phyloP scores from a whole-genome alignment of 2,113 vertebrate genomes.

The Phocoena phocoena region DNA sequence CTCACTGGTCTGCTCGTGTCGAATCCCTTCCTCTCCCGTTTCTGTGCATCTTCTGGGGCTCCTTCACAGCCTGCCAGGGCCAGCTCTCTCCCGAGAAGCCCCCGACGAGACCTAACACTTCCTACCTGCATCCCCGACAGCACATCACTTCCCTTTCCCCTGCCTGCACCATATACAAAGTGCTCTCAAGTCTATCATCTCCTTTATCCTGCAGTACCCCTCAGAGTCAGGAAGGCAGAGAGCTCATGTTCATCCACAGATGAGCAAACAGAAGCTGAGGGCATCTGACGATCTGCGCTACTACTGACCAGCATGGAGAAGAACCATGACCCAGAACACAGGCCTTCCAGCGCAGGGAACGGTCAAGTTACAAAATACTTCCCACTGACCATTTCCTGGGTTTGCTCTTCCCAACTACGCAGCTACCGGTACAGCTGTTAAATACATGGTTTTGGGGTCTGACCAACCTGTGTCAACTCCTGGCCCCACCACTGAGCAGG shows the following conservation, averaged over 20 bases:
- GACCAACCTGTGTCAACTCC: background rate
- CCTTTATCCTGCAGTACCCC: background rate
- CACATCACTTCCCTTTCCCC: background rate
- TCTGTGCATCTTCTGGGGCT: too few relatives aligned
- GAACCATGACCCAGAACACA: background rate
- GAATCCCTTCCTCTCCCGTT: background rate
- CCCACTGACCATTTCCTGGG: accelerated
- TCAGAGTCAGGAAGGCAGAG: background rate
- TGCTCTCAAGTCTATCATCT: background rate
- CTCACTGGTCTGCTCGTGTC: too few relatives aligned
- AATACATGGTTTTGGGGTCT: background rate
- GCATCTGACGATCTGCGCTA: accelerated
- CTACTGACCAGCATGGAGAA: too few relatives aligned
- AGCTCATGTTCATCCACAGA: background rate
- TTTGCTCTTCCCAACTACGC: background rate
- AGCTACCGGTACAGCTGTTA: too few relatives aligned
- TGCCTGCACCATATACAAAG: accelerated
- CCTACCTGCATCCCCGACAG: background rate
- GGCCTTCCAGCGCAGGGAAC: background rate
- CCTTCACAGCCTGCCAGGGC: too few relatives aligned
- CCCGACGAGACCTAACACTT: background rate
- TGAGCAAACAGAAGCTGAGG: background rate
- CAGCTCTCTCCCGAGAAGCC: background rate
- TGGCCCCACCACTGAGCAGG: background rate
- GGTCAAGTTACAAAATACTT: too few relatives aligned